Evolutionary conservation across 1,140 invertebrate species (phyloP).

Genomic region (Formica selysi): DNA sequence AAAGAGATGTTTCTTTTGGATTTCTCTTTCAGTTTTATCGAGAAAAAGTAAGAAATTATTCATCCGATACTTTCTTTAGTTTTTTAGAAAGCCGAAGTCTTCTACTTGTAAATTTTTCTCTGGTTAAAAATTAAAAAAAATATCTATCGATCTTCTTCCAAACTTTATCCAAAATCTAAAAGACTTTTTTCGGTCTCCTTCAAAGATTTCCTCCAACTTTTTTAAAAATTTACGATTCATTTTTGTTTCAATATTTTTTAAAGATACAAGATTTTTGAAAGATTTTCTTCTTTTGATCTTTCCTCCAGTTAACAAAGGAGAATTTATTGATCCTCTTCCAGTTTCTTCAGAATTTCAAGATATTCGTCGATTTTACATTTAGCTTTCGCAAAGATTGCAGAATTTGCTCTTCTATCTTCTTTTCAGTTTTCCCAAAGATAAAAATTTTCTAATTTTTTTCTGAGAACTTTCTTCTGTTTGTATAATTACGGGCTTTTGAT

Average conservation of each 20-base stretch:
- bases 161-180: too few species aligned
- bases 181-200: too few species aligned
- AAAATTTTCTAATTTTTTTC: neutral
- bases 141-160: neutral
- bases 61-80: neutral
- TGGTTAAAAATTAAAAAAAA: neutral
- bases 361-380: neutral
- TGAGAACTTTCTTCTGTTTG: neutral
- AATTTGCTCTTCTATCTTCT: neutral
- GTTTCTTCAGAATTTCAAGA: neutral
- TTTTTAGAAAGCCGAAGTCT: slow-evolving; percentile 7
- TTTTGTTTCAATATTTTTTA: too few species aligned
- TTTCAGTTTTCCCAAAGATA: neutral
- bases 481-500: neutral
- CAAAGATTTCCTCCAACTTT: neutral
- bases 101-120: neutral
- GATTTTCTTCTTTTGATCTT: neutral
- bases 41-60: neutral
- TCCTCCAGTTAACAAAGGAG: neutral
- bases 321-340: slow-evolving; percentile 21
- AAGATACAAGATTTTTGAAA: neutral
- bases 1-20: neutral
- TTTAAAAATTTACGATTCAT: neutral
- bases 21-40: neutral
- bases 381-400: neutral